A percentile compares a stretch with the other conserved stretches of the same genome.
Evolutionary conservation across 2,113 vertebrate species (phyloP).

Genomic region (Rhinopomastus cyanomelas): DNA sequence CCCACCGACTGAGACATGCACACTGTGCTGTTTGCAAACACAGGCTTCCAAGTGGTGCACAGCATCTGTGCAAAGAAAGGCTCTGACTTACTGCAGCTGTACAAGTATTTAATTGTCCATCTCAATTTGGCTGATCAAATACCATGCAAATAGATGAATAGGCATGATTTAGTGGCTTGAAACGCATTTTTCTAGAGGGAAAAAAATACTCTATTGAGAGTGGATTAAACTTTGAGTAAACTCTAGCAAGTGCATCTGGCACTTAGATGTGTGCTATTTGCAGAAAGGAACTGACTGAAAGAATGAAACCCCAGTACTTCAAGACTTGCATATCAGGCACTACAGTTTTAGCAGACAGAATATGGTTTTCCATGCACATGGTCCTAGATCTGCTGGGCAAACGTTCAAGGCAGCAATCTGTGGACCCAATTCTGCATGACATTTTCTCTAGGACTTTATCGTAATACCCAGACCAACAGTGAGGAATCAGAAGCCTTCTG

Average conservation of each 20-base stretch:
- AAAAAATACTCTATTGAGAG: background rate
- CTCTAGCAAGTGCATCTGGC: background rate
- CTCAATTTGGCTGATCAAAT: slow-evolving; percentile 1
- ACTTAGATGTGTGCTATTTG: background rate
- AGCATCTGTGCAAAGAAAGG: background rate
- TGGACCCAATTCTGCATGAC: background rate
- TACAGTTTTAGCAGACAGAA: background rate
- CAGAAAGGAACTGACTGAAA: background rate
- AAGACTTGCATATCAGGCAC: background rate
- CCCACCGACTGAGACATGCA: background rate
- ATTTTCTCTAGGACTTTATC: background rate
- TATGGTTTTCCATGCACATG: background rate
- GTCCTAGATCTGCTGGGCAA: background rate
- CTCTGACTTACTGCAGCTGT: slow-evolving; percentile 1
- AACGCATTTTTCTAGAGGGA: background rate
- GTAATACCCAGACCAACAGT: background rate
- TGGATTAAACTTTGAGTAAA: background rate
- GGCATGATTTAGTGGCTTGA: background rate
- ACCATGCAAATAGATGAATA: background rate
- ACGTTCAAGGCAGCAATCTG: background rate
- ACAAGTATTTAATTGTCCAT: background rate
- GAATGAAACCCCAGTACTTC: background rate
- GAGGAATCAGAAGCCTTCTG: background rate
- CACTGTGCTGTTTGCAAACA: background rate
- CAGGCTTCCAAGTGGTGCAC: background rate